A percentile compares a stretch with the other conserved stretches of the same genome.
Evolutionary conservation across 2,888 invertebrate genomes (phyloP).

Genomic region (Rapana venosa): DNA sequence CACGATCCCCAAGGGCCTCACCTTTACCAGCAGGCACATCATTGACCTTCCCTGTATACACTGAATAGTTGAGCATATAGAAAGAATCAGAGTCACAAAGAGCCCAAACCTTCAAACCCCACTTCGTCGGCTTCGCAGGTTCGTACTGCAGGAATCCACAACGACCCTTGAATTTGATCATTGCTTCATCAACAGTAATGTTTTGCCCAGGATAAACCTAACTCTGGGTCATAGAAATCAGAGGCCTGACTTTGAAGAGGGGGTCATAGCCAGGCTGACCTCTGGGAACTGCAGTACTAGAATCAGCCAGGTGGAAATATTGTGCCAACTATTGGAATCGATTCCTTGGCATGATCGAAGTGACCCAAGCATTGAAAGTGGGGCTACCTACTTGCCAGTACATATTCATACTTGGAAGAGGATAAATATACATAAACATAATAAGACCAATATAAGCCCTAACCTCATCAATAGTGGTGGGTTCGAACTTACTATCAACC

Average conservation of each 20-base stretch:
- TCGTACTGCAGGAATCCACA: constrained; percentile 19
- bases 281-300: background rate
- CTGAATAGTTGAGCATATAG: constrained; percentile 10
- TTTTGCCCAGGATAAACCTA: constrained; percentile 7
- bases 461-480: background rate
- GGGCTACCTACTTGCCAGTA: background rate
- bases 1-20: background rate
- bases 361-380: background rate
- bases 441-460: background rate
- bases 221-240: background rate
- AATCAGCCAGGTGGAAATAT: background rate
- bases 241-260: background rate
- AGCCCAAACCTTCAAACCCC: background rate
- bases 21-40: background rate
- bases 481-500: too few species aligned
- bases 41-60: constrained; percentile 20
- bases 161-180: constrained; percentile 16
- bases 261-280: constrained; percentile 17
- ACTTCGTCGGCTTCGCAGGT: background rate
- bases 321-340: background rate
- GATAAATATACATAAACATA: background rate
- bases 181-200: constrained; percentile 7
- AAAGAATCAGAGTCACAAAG: background rate
- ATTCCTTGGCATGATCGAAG: background rate
- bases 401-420: background rate